Base-by-base conservation (phyloP, 2,113 vertebrate genomes). In the Callipepla californica region DNA sequence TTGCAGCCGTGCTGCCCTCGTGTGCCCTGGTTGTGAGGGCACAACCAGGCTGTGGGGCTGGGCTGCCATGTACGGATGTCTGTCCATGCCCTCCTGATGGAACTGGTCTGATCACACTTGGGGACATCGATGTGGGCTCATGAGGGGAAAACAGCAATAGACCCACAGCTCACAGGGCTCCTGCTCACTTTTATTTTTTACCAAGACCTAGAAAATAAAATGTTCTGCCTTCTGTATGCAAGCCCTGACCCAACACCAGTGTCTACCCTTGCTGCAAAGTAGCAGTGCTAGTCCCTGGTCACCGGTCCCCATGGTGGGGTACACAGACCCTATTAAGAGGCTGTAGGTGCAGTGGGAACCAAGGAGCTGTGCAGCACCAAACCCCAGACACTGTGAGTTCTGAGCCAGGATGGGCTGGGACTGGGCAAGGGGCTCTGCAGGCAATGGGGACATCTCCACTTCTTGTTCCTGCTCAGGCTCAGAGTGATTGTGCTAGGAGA, bases 41-140 rank as follows among this genome's bases (percentile, higher is more conserved):
- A n/a, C n/a, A n/a, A 62, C 34, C 22, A 62, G 23, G 14, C 34
- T 25, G 4, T 3, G 22, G 61, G 28, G 30, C 85, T 75, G 47
- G 48, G n/a, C 53, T 69, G 72, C 26, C 53, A 50, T 15, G 2
- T 11, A 21, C 2, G 25, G 53, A 25, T 4, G 8, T 28, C 58
- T 20, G 16, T 38, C 26, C 38, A 19, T 25, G 8, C 18, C 14
- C 6, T 4, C 61, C 20, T 11, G 17, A 34, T 21, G 55, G 19
- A 21, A 7, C 42, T 55, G 34, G 1, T 19, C 18, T 1, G 1
- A 10, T 18, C 5, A 2, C 1, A 1, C 20, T 13, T 5, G 1
- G n/a, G 40, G 44, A 1, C 78, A 51, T 47, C 0, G 0, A 28
- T 0, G 0, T 19, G 0, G 3, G 22, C 4, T 47, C 0, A 0